Conservation (phyloP, 2,797 vertebrate species). For the Cyprinodon diabolis region DNA sequence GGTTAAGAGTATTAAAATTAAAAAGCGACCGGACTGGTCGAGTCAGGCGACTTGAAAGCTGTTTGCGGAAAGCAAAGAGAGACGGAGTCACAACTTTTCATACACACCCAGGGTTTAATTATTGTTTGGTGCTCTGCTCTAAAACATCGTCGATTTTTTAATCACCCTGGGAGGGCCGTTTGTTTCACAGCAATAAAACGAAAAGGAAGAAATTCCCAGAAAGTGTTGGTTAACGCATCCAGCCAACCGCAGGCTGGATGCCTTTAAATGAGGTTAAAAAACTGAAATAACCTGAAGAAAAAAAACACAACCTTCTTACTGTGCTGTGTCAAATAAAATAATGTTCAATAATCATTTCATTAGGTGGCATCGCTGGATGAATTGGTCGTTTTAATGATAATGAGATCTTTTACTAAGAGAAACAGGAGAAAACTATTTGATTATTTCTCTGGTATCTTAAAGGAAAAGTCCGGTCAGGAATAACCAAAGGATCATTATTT, state of each 20-base stretch:
- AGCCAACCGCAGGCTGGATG: neutral
- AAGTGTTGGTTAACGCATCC: neutral
- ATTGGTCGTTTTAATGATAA: too few relatives aligned
- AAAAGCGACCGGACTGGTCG: neutral
- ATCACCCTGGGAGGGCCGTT: neutral
- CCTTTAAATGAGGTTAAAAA: too few relatives aligned
- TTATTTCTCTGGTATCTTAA: too few relatives aligned
- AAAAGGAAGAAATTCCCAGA: neutral
- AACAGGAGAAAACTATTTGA: too few relatives aligned
- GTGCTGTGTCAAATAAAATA: too few relatives aligned
- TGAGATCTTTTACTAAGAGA: too few relatives aligned
- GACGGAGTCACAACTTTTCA: neutral
- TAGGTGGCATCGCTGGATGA: too few relatives aligned
- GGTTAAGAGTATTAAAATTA: constrained; percentile 1
- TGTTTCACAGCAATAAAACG: neutral
- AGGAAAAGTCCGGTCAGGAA: too few relatives aligned
- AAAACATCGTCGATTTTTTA: neutral
- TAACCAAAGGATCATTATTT: too few relatives aligned
- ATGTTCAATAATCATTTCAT: too few relatives aligned
- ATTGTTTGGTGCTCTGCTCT: neutral
- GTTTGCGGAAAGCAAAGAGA: constrained; percentile 4
- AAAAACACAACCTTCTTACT: too few relatives aligned
- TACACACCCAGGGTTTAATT: neutral
- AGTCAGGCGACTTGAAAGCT: constrained; percentile 5
- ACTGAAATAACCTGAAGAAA: too few relatives aligned